Evolutionary conservation across 2,113 vertebrate species (phyloP).

Genomic region (Rynchops niger): DNA sequence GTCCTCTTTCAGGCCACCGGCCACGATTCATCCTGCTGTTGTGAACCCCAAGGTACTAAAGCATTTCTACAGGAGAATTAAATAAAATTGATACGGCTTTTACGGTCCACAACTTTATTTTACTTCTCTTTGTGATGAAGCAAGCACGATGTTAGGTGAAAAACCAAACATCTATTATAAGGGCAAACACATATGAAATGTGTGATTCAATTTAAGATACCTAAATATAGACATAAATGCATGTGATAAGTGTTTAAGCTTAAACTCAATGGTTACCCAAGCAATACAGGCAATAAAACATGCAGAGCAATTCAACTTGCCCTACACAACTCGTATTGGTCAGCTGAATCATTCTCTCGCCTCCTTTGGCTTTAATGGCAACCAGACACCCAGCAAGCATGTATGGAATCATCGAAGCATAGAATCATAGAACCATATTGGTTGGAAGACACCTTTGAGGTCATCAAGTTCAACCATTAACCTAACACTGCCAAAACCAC

Average conservation of each 20-base stretch:
- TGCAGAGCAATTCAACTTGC: background rate
- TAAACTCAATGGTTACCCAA: background rate
- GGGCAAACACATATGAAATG: background rate
- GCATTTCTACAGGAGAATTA: background rate
- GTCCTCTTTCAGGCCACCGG: background rate
- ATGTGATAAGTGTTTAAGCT: background rate
- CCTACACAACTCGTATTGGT: background rate
- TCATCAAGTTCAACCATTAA: background rate
- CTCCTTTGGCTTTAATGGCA: background rate
- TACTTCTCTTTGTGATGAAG: background rate
- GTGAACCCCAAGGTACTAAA: background rate
- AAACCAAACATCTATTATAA: background rate
- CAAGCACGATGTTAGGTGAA: background rate
- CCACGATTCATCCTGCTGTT: accelerated
- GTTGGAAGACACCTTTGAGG: background rate
- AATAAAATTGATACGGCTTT: background rate
- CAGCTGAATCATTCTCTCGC: background rate
- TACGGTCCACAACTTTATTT: background rate
- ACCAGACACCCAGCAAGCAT: background rate
- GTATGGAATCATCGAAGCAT: background rate
- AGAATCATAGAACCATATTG: background rate
- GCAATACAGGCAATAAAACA: background rate
- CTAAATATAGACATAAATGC: background rate
- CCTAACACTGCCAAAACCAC: background rate
- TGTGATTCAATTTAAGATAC: background rate